Percentiles rank a stretch among this genome's conserved stretches.
phyloP scores from a whole-genome alignment of 2,888 invertebrate genomes.

The Polyommatus iphigenia region DNA sequence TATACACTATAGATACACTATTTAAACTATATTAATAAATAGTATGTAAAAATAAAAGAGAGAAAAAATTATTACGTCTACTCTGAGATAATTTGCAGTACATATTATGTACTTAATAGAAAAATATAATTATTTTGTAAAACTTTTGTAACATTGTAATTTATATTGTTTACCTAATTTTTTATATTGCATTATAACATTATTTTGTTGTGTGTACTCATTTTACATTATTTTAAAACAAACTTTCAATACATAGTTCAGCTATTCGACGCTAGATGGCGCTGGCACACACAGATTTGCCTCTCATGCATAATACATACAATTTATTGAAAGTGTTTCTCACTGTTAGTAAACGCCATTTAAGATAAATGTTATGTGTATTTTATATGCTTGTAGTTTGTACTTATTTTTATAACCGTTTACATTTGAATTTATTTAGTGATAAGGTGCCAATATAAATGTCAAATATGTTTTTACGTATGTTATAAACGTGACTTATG shows the following conservation, averaged over 20 bases:
- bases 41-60: no score
- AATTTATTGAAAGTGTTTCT: conserved; percentile 25
- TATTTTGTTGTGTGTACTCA: not conserved
- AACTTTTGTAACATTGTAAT: no score
- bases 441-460: not conserved
- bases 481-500: not conserved
- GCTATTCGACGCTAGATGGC: conserved; percentile 67
- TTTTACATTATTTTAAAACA: no score
- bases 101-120: no score
- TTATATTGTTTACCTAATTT: no score
- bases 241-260: conserved; percentile 39
- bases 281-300: conserved; percentile 37
- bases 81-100: no score
- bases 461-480: not conserved
- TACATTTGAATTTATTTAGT: conserved; percentile 6
- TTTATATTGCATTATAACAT: not conserved
- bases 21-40: no score
- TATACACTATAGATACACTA: no score
- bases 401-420: conserved; percentile 4
- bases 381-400: not conserved
- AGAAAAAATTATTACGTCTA: no score
- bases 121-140: no score
- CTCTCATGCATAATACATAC: conserved; percentile 17
- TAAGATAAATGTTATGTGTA: conserved; percentile 19
- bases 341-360: conserved; percentile 19